Evolutionary conservation across 2,888 invertebrate genomes (phyloP).

Genomic region (Heteromyza rotundicornis): DNA sequence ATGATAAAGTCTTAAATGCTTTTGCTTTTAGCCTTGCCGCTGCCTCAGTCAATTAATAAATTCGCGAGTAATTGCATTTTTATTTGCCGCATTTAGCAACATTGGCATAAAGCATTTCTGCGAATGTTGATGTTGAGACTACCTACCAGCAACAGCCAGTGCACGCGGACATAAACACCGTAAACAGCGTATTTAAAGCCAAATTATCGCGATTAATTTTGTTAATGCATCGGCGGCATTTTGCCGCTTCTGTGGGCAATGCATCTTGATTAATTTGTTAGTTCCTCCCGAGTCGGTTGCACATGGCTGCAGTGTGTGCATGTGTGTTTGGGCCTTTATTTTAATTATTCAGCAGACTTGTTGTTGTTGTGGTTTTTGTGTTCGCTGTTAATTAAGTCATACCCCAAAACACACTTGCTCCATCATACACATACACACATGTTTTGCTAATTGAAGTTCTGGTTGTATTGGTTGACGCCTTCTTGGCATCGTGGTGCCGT

Average conservation of each 20-base stretch:
- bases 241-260: background rate
- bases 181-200: constrained; percentile 6
- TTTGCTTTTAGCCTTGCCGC: constrained; percentile 5
- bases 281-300: too few species aligned
- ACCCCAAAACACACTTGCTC: background rate
- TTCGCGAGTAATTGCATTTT: constrained; percentile 14
- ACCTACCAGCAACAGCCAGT: background rate
- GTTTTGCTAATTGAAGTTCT: background rate
- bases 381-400: background rate
- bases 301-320: too few species aligned
- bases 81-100: background rate
- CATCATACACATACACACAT: background rate
- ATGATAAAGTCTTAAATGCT: too few species aligned
- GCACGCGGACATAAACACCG: background rate
- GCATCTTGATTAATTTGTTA: constrained; percentile 1
- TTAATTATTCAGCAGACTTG: background rate
- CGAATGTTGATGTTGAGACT: too few species aligned
- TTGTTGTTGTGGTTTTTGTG: background rate
- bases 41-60: constrained; percentile 14
- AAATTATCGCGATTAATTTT: constrained; percentile 20
- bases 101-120: too few species aligned
- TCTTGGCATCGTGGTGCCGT: background rate
- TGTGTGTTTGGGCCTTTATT: background rate
- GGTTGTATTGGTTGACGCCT: background rate
- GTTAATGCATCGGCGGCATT: background rate